These are phyloP conservation scores for Tupaia chinensis DNA, from an alignment of 2,113 vertebrate species.

Conservation along the genomic window DNA sequence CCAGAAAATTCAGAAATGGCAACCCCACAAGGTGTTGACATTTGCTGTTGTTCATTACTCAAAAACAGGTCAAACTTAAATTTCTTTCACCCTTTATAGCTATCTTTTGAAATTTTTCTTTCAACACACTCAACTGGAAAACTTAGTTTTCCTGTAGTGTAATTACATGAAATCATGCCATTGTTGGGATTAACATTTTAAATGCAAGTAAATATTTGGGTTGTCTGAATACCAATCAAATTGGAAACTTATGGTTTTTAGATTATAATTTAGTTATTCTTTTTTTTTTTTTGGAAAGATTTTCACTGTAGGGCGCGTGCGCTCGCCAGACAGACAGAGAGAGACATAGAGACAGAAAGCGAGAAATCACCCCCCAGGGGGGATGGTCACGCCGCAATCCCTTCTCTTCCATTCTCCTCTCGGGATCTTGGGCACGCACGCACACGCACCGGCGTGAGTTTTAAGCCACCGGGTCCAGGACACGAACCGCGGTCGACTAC, in stretches of 20 bases:
- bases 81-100: background rate
- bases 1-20: conserved; percentile 23
- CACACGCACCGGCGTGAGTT: too few species aligned
- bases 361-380: too few species aligned
- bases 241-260: background rate
- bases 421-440: too few species aligned
- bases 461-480: too few species aligned
- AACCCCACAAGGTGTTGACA: background rate
- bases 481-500: too few species aligned
- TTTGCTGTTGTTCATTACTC: conserved; percentile 4
- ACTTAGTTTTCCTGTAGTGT: background rate
- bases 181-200: conserved; percentile 49
- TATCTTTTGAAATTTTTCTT: background rate
- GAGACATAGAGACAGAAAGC: too few species aligned
- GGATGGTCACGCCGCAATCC: too few species aligned
- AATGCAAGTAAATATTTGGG: conserved; percentile 59
- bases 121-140: background rate
- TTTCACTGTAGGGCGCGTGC: too few species aligned
- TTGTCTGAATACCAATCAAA: conserved; percentile 47
- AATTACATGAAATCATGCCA: conserved; percentile 13
- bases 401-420: too few species aligned
- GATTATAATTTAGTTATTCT: conserved; percentile 17
- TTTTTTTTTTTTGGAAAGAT: too few species aligned
- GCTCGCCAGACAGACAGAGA: too few species aligned
- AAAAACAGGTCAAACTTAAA: background rate